Evolutionary conservation across 2,888 invertebrate genomes (phyloP).

Genomic region (Lacanobia wlatinum): DNA sequence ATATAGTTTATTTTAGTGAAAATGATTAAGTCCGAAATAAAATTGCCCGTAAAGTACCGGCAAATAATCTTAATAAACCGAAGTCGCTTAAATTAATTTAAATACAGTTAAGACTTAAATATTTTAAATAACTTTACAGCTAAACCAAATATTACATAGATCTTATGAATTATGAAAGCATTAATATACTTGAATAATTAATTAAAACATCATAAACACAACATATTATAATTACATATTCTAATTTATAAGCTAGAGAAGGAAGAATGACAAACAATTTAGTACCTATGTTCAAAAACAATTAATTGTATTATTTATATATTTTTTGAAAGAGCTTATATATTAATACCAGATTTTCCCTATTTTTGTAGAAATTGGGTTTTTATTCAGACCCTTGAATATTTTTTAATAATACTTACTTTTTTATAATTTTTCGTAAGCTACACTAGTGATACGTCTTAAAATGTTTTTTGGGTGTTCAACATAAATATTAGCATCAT

Average conservation of each 20-base stretch:
- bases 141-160: conserved; percentile 17
- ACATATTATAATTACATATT: conserved; percentile 12
- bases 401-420: background rate
- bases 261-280: conserved; percentile 42
- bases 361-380: background rate
- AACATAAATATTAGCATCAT: background rate
- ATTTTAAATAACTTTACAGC: background rate
- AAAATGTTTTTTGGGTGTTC: background rate
- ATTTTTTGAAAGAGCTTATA: conserved; percentile 22
- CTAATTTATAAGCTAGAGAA: conserved; percentile 46
- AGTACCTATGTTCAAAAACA: conserved; percentile 17
- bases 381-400: background rate
- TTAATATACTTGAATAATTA: conserved; percentile 11
- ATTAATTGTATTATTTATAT: background rate
- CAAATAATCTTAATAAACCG: background rate
- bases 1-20: background rate
- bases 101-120: background rate
- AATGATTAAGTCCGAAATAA: background rate
- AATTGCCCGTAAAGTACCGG: background rate
- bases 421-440: background rate
- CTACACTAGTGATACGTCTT: background rate
- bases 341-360: background rate
- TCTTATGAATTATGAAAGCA: conserved; percentile 12
- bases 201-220: conserved; percentile 36
- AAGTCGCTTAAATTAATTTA: background rate